Conservation (phyloP, 2,113 vertebrate species). For the Embiotoca jacksoni region DNA sequence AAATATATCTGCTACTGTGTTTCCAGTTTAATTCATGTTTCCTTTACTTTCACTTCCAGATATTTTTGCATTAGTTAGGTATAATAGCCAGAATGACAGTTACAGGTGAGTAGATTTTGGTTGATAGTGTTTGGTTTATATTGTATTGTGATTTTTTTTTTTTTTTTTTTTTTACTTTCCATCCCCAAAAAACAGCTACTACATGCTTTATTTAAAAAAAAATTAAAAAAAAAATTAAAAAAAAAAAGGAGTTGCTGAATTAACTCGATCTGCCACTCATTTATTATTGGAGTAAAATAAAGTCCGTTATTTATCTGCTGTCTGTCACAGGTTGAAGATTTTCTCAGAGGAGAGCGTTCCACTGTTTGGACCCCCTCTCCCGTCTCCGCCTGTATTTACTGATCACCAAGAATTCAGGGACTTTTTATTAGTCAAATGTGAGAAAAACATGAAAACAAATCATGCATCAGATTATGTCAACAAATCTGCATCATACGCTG, state of each 20-base stretch:
- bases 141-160: neutral
- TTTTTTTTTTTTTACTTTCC: too few species aligned
- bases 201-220: too few species aligned
- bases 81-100: slow-evolving; percentile 94
- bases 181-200: neutral
- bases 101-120: slow-evolving; percentile 89
- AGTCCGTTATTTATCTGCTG: neutral
- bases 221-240: too few species aligned
- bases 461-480: neutral
- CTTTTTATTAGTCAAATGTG: slow-evolving; percentile 99
- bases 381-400: slow-evolving; percentile 96
- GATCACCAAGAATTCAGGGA: slow-evolving; percentile 99
- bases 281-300: neutral
- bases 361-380: slow-evolving; percentile 96
- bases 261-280: neutral
- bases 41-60: slow-evolving; percentile 88
- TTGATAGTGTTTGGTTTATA: neutral
- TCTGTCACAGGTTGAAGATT: slow-evolving; percentile 92
- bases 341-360: slow-evolving; percentile 99
- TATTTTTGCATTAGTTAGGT: slow-evolving; percentile 99
- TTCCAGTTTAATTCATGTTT: slow-evolving; percentile 45
- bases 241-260: neutral
- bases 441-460: slow-evolving; percentile 63
- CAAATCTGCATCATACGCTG: too few species aligned
- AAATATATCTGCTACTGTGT: neutral